Evolutionary conservation across 2,113 vertebrate genomes (phyloP).

Genomic region (Burhinus bistriatus): DNA sequence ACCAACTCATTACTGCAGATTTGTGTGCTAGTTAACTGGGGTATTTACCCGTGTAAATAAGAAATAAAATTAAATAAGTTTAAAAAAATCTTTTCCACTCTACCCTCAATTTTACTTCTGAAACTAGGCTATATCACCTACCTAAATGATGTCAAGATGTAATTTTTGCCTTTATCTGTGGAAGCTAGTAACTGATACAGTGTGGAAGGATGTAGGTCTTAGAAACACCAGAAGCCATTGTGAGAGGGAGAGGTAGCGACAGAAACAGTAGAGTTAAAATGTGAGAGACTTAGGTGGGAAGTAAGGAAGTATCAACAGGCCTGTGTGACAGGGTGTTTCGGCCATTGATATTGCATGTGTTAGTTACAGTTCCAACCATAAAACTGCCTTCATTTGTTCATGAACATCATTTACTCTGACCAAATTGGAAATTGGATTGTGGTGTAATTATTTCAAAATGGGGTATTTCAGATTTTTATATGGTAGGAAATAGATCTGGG

Average conservation of each 20-base stretch:
- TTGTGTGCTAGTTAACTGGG: neutral
- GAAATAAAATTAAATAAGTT: neutral
- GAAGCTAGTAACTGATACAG: neutral
- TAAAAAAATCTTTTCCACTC: neutral
- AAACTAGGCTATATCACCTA: neutral
- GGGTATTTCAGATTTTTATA: neutral
- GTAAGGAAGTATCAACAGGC: neutral
- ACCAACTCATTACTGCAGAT: neutral
- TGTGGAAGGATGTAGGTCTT: neutral
- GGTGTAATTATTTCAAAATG: neutral
- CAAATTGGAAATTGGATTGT: neutral
- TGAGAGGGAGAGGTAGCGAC: neutral
- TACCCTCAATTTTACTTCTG: neutral
- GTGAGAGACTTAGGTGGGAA: neutral
- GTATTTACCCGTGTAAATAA: neutral
- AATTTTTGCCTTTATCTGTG: neutral
- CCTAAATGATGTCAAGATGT: neutral
- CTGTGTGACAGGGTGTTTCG: neutral
- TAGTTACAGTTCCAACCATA: neutral
- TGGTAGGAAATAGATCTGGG: neutral
- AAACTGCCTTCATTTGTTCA: neutral
- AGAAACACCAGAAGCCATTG: neutral
- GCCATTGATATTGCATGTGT: neutral
- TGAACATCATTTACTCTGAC: neutral
- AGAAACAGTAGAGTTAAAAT: neutral